Conservation (phyloP, 2,797 vertebrate genomes). For the Pelodytes ibericus region DNA sequence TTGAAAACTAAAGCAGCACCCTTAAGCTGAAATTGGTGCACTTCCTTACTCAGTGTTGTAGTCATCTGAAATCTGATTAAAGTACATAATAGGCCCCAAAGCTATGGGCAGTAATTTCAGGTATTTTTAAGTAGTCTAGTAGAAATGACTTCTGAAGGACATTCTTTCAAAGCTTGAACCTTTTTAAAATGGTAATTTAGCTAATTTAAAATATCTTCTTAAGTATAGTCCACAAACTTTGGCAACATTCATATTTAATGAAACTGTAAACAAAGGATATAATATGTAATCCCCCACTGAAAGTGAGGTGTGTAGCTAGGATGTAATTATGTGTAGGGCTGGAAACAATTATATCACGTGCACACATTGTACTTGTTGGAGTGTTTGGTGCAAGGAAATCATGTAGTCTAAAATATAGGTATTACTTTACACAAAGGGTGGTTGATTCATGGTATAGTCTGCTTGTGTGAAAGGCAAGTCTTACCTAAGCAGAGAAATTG, state of each 20-base stretch:
- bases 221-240: constrained; percentile 45
- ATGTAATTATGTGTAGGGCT: constrained; percentile 40
- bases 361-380: constrained; percentile 24
- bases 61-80: constrained; percentile 51
- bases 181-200: constrained; percentile 54
- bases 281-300: constrained; percentile 38
- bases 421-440: constrained; percentile 22
- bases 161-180: constrained; percentile 47
- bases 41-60: constrained; percentile 46
- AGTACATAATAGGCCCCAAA: constrained; percentile 45
- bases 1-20: constrained; percentile 40
- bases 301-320: constrained; percentile 34
- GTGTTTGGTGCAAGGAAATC: not conserved
- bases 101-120: constrained; percentile 53
- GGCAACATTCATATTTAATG: constrained; percentile 48
- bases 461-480: too few relatives aligned
- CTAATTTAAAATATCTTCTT: constrained; percentile 50
- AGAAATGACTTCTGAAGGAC: constrained; percentile 49
- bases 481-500: too few relatives aligned
- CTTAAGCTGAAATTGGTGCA: constrained; percentile 44
- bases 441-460: not conserved
- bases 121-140: constrained; percentile 45
- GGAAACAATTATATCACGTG: constrained; percentile 46
- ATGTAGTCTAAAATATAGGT: constrained; percentile 10
- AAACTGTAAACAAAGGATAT: constrained; percentile 51